Evolutionary conservation across 2,113 vertebrate genomes (phyloP).

Genomic region (Centropristis striata): DNA sequence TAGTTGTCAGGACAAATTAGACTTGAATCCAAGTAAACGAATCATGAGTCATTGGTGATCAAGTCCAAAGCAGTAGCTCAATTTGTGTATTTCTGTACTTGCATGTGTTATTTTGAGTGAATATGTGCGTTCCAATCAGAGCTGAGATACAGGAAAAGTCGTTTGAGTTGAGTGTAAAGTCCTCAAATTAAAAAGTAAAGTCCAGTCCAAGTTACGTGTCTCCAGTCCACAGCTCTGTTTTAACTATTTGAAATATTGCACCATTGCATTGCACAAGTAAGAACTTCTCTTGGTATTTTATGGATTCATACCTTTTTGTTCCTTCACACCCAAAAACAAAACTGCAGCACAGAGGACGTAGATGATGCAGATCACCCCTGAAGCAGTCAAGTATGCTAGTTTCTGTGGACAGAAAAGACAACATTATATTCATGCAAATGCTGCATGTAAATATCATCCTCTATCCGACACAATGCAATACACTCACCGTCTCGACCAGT

Average conservation of each 20-base stretch:
- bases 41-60: background rate
- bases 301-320: slow-evolving; percentile 88
- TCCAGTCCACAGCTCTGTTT: background rate
- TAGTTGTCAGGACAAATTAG: background rate
- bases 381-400: slow-evolving; percentile 91
- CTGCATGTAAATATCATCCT: rapidly evolving
- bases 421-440: background rate
- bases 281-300: background rate
- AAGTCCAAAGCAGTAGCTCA: background rate
- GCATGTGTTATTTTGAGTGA: no score
- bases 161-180: background rate
- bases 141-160: background rate
- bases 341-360: slow-evolving; percentile 90
- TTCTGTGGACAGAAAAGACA: slow-evolving; percentile 79
- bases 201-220: background rate
- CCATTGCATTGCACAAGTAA: background rate
- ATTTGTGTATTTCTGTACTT: no score
- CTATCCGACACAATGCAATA: background rate
- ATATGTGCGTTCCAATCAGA: no score
- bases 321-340: slow-evolving; percentile 89
- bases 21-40: background rate
- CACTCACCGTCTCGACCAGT: slow-evolving; percentile 87
- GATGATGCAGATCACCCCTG: slow-evolving; percentile 90
- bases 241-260: background rate
- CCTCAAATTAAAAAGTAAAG: background rate